A percentile compares a stretch with the other conserved stretches of the same genome.
These are phyloP conservation scores for Oreochromis tanganicae DNA, from an alignment of 2,113 vertebrate species.

Conservation along the genomic window DNA sequence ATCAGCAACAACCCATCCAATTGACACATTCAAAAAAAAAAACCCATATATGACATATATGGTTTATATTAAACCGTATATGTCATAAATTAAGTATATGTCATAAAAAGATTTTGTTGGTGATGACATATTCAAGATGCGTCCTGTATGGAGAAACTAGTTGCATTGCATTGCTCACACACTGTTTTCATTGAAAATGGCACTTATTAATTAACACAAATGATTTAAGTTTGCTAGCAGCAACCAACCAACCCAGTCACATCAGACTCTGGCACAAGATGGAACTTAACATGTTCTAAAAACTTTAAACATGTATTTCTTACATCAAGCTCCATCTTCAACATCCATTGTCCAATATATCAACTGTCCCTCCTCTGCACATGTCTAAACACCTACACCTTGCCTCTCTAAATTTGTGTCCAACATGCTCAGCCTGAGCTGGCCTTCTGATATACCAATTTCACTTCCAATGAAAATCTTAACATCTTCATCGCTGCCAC, in stretches of 20 bases:
- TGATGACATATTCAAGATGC: not conserved
- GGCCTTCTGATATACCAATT: not conserved
- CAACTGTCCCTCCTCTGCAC: not conserved
- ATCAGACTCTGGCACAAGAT: not conserved
- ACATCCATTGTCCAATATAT: not conserved
- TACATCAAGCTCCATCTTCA: not conserved
- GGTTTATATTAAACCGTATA: not conserved
- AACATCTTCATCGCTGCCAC: not conserved
- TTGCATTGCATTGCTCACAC: not conserved
- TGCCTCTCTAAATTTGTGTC: not conserved
- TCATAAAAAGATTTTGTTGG: not conserved
- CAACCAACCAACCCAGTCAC: not conserved
- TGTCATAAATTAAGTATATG: not conserved
- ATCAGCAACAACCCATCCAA: not conserved
- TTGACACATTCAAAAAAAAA: not conserved
- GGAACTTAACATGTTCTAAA: not conserved
- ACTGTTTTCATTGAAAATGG: not conserved
- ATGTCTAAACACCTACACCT: not conserved
- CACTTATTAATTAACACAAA: not conserved
- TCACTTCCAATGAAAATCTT: not conserved
- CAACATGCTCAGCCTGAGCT: not conserved
- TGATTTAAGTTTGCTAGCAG: not conserved
- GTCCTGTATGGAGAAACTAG: not conserved
- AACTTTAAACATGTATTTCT: not conserved
- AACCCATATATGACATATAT: not conserved